Percentiles rank a stretch among this genome's conserved stretches.
phyloP scores from a whole-genome alignment of 2,113 vertebrate species.

The Podarcis muralis region DNA sequence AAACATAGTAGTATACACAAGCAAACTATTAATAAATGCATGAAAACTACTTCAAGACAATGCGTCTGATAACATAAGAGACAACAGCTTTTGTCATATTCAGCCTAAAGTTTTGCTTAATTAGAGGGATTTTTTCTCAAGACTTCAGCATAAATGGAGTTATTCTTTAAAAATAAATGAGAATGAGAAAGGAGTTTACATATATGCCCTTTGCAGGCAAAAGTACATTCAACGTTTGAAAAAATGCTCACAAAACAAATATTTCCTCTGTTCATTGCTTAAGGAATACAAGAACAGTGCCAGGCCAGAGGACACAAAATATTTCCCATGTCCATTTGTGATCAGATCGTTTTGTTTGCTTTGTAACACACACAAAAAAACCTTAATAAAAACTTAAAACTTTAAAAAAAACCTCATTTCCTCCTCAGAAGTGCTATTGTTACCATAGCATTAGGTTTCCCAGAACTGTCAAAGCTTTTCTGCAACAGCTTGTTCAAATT shows the following conservation, averaged over 20 bases:
- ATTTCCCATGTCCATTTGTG: not conserved
- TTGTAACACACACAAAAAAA: too few relatives aligned
- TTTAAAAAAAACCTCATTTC: not conserved
- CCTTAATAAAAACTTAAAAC: too few relatives aligned
- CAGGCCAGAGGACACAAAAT: not conserved
- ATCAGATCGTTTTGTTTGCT: too few relatives aligned
- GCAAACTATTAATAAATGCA: slow-evolving; percentile 48
- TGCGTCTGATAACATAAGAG: slow-evolving; percentile 53
- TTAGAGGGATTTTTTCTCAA: slow-evolving; percentile 53
- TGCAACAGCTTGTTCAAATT: not conserved
- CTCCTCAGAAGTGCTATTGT: not conserved
- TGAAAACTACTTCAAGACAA: slow-evolving; percentile 54
- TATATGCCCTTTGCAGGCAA: slow-evolving; percentile 42
- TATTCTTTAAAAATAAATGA: not conserved
- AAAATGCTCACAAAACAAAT: slow-evolving; percentile 26
- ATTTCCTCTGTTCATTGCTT: not conserved
- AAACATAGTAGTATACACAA: not conserved
- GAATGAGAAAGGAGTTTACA: slow-evolving; percentile 41
- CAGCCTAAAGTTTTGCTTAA: slow-evolving; percentile 56
- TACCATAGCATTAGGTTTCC: not conserved
- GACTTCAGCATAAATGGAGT: slow-evolving; percentile 56
- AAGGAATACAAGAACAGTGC: not conserved
- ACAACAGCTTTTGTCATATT: slow-evolving; percentile 40
- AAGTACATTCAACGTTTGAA: slow-evolving; percentile 28
- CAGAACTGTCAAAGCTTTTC: not conserved